Evolutionary conservation across 1,140 invertebrate genomes (phyloP), one percentile per base, ranked within the genome.

Genomic region (Temnothorax curvispinosus): DNA sequence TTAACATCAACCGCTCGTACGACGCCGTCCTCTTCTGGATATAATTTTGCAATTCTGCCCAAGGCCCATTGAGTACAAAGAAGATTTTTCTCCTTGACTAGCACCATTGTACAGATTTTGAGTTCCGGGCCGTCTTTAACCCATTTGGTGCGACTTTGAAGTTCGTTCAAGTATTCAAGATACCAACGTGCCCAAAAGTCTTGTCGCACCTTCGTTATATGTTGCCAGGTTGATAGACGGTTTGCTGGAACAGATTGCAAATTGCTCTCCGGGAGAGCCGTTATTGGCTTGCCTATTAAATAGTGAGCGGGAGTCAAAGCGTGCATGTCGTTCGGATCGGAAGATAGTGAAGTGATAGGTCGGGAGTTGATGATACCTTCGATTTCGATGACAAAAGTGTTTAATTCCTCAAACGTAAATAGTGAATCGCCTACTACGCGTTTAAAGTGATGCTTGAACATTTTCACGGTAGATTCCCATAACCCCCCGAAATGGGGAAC

Each of bases 381-480:
- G 4, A 85, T 21, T 15, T 85, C 50, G 8, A 35, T 27, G 13
- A 21, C 21, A 1, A 87, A 69, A 0, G 80, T 87, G 11, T 69
- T 77, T 15, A 84, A 41, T n/a, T 87, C 86, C 47, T 84, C 86
- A n/a, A 64, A 87, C 0, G 52, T 87, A 8, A 87, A 71, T 9
- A 56, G n/a, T 0, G 21, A 1, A 5, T 82, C 56, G 9, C 52
- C 15, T 9, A 74, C 21, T 5, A 82, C 85, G 5, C 15, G 44
- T 18, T 41, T 41, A 3, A 82, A 60, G 54, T 82, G 71, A 3
- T 67, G 77, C 9, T 87, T 87, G 0, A 71, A 50, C 0, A 50
- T 18, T 32, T 69, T 32, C 71, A 13, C 0, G 7, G 47, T 47
- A 1, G 47, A 47, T 6, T 47, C 47, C 47, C 47, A 47, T 9